Percentiles rank a stretch among this genome's conserved stretches.
Evolutionary conservation across 1,140 invertebrate species (phyloP).

Genomic region (Galleria mellonella): DNA sequence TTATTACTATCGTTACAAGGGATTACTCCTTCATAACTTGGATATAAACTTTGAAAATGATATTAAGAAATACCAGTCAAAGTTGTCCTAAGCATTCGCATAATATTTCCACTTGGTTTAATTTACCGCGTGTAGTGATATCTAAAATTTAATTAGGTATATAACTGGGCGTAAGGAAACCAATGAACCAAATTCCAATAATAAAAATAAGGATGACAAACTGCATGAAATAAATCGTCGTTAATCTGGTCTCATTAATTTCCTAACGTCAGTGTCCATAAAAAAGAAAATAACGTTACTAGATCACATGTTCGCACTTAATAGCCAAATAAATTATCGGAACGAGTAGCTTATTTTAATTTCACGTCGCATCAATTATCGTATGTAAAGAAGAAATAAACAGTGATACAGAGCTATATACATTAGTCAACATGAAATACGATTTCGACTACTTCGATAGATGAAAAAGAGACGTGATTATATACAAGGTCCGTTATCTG

Average conservation of each 20-base stretch:
- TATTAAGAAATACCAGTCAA: slow-evolving; percentile 66
- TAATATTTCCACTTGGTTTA: slow-evolving; percentile 18
- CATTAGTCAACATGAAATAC: slow-evolving; percentile 65
- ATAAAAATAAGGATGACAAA: slow-evolving; percentile 37
- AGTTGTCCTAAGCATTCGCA: slow-evolving; percentile 32
- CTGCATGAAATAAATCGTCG: slow-evolving; percentile 48
- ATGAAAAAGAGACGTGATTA: slow-evolving; percentile 54
- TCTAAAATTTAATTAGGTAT: slow-evolving; percentile 27
- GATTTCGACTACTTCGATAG: slow-evolving; percentile 42
- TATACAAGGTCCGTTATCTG: slow-evolving; percentile 54
- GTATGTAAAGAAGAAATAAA: slow-evolving; percentile 50
- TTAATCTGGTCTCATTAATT: slow-evolving; percentile 66
- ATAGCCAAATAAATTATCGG: slow-evolving; percentile 65
- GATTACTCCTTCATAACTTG: slow-evolving; percentile 23
- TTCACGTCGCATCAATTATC: slow-evolving; percentile 60
- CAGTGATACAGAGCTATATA: slow-evolving; percentile 62
- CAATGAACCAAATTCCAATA: slow-evolving; percentile 52
- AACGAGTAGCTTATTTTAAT: slow-evolving; percentile 56
- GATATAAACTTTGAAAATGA: slow-evolving; percentile 57
- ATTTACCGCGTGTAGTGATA: slow-evolving; percentile 8
- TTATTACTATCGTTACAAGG: slow-evolving; percentile 34
- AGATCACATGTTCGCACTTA: slow-evolving; percentile 70
- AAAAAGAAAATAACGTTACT: slow-evolving; percentile 48
- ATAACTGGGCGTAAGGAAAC: slow-evolving; percentile 50
- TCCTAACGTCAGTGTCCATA: slow-evolving; percentile 59